Conservation (phyloP, 1,140 invertebrate species). For the Schlechtendalia chinensis region DNA sequence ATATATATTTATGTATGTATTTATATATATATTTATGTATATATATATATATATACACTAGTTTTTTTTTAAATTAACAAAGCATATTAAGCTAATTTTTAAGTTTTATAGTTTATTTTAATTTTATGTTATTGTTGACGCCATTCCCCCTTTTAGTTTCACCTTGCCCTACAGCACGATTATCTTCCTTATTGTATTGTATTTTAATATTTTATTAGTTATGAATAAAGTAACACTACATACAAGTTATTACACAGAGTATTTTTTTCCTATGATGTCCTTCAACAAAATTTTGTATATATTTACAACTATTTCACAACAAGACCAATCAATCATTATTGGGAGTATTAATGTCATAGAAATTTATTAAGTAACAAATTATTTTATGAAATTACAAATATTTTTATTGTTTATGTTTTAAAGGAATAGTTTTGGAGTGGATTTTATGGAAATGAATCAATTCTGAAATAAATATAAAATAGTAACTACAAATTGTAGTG, state of each 20-base stretch:
- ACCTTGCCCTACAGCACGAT: slow-evolving; percentile 38
- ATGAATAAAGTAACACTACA: slow-evolving; percentile 38
- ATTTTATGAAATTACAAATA: background rate
- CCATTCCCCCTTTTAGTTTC: slow-evolving; percentile 9
- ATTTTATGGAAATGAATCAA: too few relatives aligned
- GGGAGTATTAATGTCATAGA: too few relatives aligned
- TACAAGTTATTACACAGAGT: background rate
- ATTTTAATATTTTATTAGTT: slow-evolving; percentile 45
- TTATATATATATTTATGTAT: too few relatives aligned
- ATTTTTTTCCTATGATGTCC: too few relatives aligned
- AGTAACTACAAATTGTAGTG: too few relatives aligned
- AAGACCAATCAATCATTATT: too few relatives aligned
- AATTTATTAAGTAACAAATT: background rate
- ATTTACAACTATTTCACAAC: too few relatives aligned
- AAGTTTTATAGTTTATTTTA: slow-evolving; percentile 44
- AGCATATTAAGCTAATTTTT: slow-evolving; percentile 37
- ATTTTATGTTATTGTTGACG: slow-evolving; percentile 48
- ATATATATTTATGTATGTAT: too few relatives aligned
- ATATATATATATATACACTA: background rate
- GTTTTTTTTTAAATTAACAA: slow-evolving; percentile 43
- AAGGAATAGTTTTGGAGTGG: too few relatives aligned
- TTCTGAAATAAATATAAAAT: too few relatives aligned
- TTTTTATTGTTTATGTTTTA: too few relatives aligned
- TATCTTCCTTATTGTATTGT: slow-evolving; percentile 41
- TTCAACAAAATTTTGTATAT: too few relatives aligned